phyloP scores from a whole-genome alignment of 2,797 vertebrate species.

The Silurus lanzhouensis region DNA sequence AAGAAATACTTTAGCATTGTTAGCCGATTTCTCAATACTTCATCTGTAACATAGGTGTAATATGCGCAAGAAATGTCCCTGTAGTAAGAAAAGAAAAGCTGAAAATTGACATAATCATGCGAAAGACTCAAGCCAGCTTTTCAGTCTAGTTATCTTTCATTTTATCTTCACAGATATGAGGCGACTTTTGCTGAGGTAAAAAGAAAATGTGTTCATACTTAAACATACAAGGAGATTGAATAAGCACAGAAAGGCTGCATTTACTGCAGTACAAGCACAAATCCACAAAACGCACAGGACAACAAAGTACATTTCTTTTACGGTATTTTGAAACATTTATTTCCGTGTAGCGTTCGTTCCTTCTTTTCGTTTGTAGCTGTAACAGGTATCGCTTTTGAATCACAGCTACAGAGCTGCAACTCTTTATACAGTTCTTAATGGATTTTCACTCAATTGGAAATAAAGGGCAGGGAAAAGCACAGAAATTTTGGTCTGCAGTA shows the following conservation, averaged over 20 bases:
- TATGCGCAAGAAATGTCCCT: neutral
- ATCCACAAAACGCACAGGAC: neutral
- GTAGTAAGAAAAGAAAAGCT: neutral
- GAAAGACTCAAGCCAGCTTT: neutral
- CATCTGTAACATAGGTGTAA: too few species aligned
- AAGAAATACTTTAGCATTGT: constrained; percentile 1
- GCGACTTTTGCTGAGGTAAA: neutral
- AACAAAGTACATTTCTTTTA: neutral
- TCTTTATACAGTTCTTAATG: neutral
- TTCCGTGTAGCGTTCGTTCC: neutral
- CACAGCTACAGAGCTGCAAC: neutral
- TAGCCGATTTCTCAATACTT: neutral
- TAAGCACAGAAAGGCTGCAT: constrained; percentile 6
- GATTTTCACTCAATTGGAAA: neutral
- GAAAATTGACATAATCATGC: neutral
- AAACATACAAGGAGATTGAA: neutral
- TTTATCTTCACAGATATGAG: neutral
- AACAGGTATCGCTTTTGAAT: neutral
- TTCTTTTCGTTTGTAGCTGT: neutral
- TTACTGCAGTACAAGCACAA: neutral
- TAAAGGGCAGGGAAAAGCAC: neutral
- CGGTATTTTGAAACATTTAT: neutral
- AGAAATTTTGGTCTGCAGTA: too few species aligned
- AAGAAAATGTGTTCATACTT: neutral
- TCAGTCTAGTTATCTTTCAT: neutral